Evolutionary conservation across 2,797 vertebrate species (phyloP).

Genomic region (Geotrypetes seraphini): DNA sequence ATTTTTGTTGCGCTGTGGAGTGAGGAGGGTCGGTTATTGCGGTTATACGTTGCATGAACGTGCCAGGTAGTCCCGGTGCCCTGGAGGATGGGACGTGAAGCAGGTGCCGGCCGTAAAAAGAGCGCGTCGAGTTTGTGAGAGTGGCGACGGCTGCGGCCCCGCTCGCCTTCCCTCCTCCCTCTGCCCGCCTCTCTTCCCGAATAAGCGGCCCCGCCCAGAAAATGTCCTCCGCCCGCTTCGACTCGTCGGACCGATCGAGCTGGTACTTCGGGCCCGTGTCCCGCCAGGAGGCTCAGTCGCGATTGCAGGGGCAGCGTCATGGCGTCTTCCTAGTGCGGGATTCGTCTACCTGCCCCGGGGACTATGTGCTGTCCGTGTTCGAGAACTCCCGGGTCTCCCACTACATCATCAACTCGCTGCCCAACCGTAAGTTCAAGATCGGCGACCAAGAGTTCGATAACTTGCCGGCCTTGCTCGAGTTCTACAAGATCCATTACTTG

Average conservation of each 20-base stretch:
- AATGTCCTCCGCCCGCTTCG: constrained; percentile 88
- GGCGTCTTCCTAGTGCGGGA: constrained; percentile 93
- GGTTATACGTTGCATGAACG: too few species aligned
- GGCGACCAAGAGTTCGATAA: constrained; percentile 95
- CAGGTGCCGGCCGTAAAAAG: constrained; percentile 4
- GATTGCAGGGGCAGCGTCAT: constrained; percentile 88
- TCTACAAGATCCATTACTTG: constrained; percentile 98
- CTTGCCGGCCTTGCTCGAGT: constrained; percentile 86
- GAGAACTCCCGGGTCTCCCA: constrained; percentile 96
- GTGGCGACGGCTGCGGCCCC: too few species aligned
- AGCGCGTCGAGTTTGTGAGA: background rate
- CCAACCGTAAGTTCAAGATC: constrained; percentile 90
- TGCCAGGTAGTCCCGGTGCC: too few species aligned
- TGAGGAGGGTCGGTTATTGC: too few species aligned
- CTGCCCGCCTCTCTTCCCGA: background rate
- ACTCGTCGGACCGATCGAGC: constrained; percentile 81
- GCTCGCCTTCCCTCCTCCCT: background rate
- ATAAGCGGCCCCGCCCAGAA: constrained; percentile 3
- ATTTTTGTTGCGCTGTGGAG: too few species aligned
- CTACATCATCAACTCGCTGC: constrained; percentile 96
- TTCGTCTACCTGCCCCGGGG: constrained; percentile 92
- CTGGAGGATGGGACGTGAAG: too few species aligned
- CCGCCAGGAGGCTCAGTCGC: constrained; percentile 81
- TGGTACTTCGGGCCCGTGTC: constrained; percentile 95
- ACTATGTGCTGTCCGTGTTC: constrained; percentile 94